Evolutionary conservation across 2,888 invertebrate genomes (phyloP).

Genomic region (Chelonus formosanus): DNA sequence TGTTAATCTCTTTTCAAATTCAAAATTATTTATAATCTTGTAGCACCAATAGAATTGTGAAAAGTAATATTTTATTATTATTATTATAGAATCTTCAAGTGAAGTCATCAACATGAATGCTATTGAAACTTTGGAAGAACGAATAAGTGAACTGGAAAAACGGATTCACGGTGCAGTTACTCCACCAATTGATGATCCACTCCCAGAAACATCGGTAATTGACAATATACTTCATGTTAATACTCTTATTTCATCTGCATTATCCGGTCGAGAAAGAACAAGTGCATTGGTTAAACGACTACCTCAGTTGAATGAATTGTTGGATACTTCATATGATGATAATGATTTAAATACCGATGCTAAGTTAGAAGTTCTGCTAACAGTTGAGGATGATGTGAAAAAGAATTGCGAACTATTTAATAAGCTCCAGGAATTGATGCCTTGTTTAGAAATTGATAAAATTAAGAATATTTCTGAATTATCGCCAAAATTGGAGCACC

Average conservation of each 20-base stretch:
- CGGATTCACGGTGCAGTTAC: constrained; percentile 61
- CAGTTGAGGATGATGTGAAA: constrained; percentile 65
- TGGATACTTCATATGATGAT: constrained; percentile 65
- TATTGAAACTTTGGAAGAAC: constrained; percentile 64
- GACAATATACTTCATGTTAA: constrained; percentile 66
- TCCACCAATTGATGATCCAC: constrained; percentile 47
- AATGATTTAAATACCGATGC: constrained; percentile 64
- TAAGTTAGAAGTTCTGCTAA: constrained; percentile 65
- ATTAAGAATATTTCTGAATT: constrained; percentile 64
- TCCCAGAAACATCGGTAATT: constrained; percentile 59
- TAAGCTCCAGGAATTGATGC: constrained; percentile 62
- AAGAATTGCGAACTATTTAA: constrained; percentile 60
- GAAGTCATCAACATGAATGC: constrained; percentile 38
- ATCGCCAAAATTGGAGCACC: constrained; percentile 62
- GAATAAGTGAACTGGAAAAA: constrained; percentile 65
- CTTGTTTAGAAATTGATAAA: constrained; percentile 63
- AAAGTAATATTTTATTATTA: too few species aligned
- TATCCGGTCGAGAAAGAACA: constrained; percentile 67
- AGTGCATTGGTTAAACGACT: constrained; percentile 64
- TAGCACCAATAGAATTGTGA: too few species aligned
- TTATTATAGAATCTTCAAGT: too few species aligned
- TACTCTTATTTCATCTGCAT: constrained; percentile 66
- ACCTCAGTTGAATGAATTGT: constrained; percentile 65
- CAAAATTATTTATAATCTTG: too few species aligned
- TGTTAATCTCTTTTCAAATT: too few species aligned